Percentiles rank a stretch among this genome's conserved stretches.
Evolutionary conservation across 2,113 vertebrate genomes (phyloP).

Genomic region (Pan paniscus): DNA sequence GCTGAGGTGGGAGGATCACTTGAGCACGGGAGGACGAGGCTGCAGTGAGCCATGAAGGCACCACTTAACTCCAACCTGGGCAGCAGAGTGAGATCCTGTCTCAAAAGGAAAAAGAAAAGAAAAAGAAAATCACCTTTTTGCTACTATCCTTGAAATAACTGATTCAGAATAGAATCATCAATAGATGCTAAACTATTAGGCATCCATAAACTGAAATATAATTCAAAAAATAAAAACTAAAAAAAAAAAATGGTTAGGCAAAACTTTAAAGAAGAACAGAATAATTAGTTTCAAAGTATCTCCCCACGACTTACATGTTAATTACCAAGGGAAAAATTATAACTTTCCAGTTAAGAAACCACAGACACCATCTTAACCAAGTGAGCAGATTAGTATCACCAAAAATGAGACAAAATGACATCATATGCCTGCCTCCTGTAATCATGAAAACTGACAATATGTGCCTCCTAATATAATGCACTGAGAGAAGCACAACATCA

Average conservation of each 20-base stretch:
- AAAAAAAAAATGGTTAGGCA: not conserved
- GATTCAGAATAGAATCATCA: constrained; percentile 14
- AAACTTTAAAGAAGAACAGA: not conserved
- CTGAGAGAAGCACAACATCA: not conserved
- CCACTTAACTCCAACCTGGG: too few relatives aligned
- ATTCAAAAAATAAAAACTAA: too few relatives aligned
- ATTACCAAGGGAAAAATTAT: constrained; percentile 4
- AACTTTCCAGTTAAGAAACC: constrained; percentile 3
- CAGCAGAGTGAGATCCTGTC: too few relatives aligned
- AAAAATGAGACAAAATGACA: not conserved
- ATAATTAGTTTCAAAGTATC: not conserved
- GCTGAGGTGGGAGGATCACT: too few relatives aligned
- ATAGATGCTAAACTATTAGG: not conserved
- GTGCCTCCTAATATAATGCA: not conserved
- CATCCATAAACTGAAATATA: too few relatives aligned
- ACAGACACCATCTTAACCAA: not conserved
- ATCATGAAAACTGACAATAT: not conserved
- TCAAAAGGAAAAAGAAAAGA: too few relatives aligned
- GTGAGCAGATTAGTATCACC: not conserved
- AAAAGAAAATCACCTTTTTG: constrained; percentile 39
- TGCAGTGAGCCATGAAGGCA: too few relatives aligned
- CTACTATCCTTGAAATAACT: not conserved
- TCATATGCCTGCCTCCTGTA: not conserved
- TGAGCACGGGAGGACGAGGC: too few relatives aligned
- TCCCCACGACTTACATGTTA: not conserved